These are phyloP conservation scores for Diaperis boleti DNA, from an alignment of 2,888 invertebrate species.

Conservation along the genomic window DNA sequence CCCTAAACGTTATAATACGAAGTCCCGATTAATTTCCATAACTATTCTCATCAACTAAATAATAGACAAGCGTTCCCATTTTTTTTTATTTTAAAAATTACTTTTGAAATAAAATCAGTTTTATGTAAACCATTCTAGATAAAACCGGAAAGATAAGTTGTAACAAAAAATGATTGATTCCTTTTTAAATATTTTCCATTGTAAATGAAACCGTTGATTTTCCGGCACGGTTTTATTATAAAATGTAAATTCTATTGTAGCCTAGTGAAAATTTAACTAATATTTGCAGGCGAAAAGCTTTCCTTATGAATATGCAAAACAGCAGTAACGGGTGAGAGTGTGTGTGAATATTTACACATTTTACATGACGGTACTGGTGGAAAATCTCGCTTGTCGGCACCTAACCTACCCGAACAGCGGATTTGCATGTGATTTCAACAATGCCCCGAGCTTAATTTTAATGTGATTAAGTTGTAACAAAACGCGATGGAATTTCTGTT, in stretches of 20 bases:
- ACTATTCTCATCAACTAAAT: no score
- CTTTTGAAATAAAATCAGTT: no score
- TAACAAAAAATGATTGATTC: conserved; percentile 4
- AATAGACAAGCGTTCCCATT: no score
- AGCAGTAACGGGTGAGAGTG: conserved; percentile 47
- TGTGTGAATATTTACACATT: conserved; percentile 59
- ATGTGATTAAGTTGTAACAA: conserved; percentile 49
- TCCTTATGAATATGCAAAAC: conserved; percentile 55
- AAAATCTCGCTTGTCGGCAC: conserved; percentile 38
- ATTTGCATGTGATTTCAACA: conserved; percentile 52
- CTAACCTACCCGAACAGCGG: conserved; percentile 46
- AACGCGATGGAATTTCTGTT: conserved; percentile 44
- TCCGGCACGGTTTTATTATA: conserved; percentile 26
- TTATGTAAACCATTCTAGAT: neutral
- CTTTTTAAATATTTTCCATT: conserved; percentile 5
- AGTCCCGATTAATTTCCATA: no score
- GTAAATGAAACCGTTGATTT: neutral
- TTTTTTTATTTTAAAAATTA: no score
- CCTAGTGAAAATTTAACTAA: conserved; percentile 42
- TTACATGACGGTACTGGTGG: conserved; percentile 51
- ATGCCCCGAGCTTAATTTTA: conserved; percentile 50
- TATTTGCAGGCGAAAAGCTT: conserved; percentile 47
- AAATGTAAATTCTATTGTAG: conserved; percentile 34
- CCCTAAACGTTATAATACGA: no score
- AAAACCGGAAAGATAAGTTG: neutral